These are phyloP conservation scores for Formica exsecta DNA, from an alignment of 1,140 invertebrate genomes.

Conservation along the genomic window DNA sequence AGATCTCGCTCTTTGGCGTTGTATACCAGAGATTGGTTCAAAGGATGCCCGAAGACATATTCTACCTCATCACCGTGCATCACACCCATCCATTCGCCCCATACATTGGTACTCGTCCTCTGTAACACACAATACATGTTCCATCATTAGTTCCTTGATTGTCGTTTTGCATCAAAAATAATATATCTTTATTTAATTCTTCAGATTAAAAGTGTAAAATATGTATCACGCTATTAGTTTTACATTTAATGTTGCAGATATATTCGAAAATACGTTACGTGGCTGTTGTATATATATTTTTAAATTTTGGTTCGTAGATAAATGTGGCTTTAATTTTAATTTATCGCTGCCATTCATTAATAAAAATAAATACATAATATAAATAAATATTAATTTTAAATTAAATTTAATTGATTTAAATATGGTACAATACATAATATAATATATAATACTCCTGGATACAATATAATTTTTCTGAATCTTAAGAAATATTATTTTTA, in stretches of 20 bases:
- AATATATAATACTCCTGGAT: too few species aligned
- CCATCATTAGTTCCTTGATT: constrained; percentile 11
- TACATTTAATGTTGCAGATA: background rate
- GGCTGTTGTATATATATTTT: background rate
- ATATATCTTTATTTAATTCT: background rate
- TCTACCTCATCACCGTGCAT: constrained; percentile 99
- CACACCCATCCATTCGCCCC: constrained; percentile 99
- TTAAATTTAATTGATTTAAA: too few species aligned
- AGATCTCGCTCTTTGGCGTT: constrained; percentile 93
- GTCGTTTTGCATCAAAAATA: background rate
- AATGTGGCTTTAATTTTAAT: background rate
- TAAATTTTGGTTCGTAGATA: background rate
- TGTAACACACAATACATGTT: constrained; percentile 87
- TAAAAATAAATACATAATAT: background rate
- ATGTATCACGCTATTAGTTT: background rate
- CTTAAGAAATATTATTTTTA: background rate
- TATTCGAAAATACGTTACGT: background rate
- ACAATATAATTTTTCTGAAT: too few species aligned
- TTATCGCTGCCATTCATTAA: background rate
- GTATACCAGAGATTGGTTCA: constrained; percentile 94
- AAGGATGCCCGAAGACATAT: constrained; percentile 97
- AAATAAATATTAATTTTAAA: too few species aligned
- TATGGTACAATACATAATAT: too few species aligned
- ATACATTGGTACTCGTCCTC: constrained; percentile 95
- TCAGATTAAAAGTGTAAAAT: background rate